These are phyloP conservation scores for Jordanella pulchra DNA, from an alignment of 2,797 vertebrate species.

Conservation along the genomic window DNA sequence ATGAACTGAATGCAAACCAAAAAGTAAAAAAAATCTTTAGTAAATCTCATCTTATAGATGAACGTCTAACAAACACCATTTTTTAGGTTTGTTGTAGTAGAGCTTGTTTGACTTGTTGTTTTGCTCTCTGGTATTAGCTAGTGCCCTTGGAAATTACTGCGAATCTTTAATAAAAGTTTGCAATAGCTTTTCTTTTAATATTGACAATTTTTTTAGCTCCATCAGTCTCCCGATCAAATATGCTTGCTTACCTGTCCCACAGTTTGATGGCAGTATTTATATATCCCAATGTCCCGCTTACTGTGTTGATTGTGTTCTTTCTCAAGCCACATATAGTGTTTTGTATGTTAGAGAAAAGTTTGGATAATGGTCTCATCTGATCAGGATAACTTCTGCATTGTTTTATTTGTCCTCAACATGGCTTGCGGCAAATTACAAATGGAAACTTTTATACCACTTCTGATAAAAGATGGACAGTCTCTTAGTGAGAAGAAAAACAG, in stretches of 20 bases:
- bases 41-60: background rate
- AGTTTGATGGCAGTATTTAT: background rate
- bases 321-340: background rate
- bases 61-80: background rate
- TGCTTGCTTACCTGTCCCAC: background rate
- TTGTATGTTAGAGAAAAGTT: background rate
- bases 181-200: background rate
- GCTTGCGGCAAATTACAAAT: background rate
- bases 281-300: background rate
- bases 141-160: background rate
- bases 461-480: background rate
- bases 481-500: background rate
- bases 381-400: background rate
- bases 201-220: background rate
- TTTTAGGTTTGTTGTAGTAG: background rate
- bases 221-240: background rate
- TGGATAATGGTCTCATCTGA: background rate
- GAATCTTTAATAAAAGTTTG: no score
- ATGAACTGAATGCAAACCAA: background rate
- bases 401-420: background rate
- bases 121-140: background rate
- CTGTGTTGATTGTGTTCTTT: background rate
- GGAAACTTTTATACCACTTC: background rate
- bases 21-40: background rate
- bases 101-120: background rate